Conservation (phyloP, 2,113 vertebrate genomes). For the Pollachius pollachius region DNA sequence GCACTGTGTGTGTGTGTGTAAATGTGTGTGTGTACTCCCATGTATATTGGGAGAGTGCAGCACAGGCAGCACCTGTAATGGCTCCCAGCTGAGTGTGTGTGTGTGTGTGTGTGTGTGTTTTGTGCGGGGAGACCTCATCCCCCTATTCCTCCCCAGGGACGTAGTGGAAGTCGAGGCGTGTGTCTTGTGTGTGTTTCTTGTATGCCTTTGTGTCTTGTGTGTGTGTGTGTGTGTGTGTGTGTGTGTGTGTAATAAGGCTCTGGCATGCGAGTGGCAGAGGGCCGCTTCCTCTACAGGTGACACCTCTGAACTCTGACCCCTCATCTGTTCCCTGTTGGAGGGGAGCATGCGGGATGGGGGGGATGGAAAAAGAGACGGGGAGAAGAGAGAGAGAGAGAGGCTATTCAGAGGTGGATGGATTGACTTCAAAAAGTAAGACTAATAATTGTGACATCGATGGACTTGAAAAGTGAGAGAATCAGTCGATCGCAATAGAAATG, state of each 20-base stretch:
- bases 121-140: conserved; percentile 1
- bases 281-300: conserved; percentile 78
- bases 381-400: neutral
- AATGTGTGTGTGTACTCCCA: neutral
- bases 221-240: conserved; percentile 27
- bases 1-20: conserved; percentile 33
- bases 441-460: neutral
- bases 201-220: conserved; percentile 5
- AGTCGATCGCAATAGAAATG: neutral
- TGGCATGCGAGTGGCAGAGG: conserved; percentile 75
- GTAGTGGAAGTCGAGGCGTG: conserved; percentile 2
- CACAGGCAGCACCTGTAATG: conserved; percentile 72
- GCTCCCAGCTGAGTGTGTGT: conserved; percentile 72
- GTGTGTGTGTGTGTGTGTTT: neutral
- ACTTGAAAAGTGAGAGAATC: neutral
- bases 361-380: conserved; percentile 23
- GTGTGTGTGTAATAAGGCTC: conserved; percentile 66
- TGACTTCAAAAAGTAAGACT: no score
- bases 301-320: conserved; percentile 80
- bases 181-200: conserved; percentile 20
- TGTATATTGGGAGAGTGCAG: neutral
- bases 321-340: conserved; percentile 76
- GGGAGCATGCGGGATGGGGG: conserved; percentile 31
- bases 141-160: conserved; percentile 17
- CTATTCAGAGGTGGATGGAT: no score